Percentiles rank a stretch among this genome's conserved stretches.
Conservation (phyloP, 2,888 invertebrate genomes). For the Neocrepidodera transversa region DNA sequence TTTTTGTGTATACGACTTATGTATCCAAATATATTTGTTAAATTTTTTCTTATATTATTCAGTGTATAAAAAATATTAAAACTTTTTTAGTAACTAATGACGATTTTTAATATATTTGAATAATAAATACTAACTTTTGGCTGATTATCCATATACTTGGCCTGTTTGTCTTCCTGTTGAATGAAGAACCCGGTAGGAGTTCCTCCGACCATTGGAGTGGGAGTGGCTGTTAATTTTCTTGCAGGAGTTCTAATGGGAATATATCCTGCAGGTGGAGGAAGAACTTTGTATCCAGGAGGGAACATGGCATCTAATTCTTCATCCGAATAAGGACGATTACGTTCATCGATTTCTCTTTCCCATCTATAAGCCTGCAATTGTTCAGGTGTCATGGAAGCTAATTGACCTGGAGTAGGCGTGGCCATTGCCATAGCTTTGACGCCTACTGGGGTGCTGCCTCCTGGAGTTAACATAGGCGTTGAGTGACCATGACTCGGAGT, state of each 20-base stretch:
- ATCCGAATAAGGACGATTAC: slow-evolving; percentile 94
- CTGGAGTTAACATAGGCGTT: slow-evolving; percentile 76
- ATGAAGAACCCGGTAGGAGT: slow-evolving; percentile 95
- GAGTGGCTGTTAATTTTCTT: slow-evolving; percentile 96
- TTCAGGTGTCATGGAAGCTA: slow-evolving; percentile 99
- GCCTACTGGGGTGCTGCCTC: slow-evolving; percentile 86
- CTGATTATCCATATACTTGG: slow-evolving; percentile 94
- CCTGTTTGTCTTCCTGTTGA: slow-evolving; percentile 86
- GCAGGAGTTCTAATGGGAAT: slow-evolving; percentile 97
- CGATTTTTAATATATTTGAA: no score
- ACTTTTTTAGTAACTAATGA: no score
- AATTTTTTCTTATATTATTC: no score
- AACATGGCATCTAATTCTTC: slow-evolving; percentile 98
- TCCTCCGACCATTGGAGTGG: slow-evolving; percentile 89
- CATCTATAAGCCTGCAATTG: slow-evolving; percentile 97
- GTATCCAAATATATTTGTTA: no score
- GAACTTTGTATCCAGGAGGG: slow-evolving; percentile 92
- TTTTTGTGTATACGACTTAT: no score
- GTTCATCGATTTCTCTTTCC: slow-evolving; percentile 98
- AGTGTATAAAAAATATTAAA: no score
- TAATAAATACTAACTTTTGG: no score
- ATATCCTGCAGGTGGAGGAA: slow-evolving; percentile 69
- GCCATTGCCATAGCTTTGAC: slow-evolving; percentile 98
- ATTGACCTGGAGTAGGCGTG: slow-evolving; percentile 95
- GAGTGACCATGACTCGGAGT: slow-evolving; percentile 68